Evolutionary conservation across 1,140 invertebrate genomes (phyloP).

Genomic region (Panagrolaimus sp.): DNA sequence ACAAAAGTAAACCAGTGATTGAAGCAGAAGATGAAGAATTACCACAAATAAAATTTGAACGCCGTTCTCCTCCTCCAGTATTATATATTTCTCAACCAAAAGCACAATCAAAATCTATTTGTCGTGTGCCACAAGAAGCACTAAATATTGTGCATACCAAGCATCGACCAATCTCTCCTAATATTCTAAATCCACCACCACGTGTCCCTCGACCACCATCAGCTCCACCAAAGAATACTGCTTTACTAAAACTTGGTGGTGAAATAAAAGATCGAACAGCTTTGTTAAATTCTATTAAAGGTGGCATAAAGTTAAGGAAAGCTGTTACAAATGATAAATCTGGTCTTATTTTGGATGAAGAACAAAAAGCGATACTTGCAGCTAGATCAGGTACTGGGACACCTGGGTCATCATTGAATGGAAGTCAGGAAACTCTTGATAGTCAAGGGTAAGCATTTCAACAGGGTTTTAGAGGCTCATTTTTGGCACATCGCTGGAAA

Average conservation of each 20-base stretch:
- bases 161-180: neutral
- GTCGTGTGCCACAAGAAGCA: slow-evolving; percentile 13
- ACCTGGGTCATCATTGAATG: neutral
- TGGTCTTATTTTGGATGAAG: slow-evolving; percentile 29
- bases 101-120: slow-evolving; percentile 16
- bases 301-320: slow-evolving; percentile 25
- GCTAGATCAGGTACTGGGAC: slow-evolving; percentile 6
- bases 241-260: slow-evolving; percentile 16
- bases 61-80: neutral
- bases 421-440: slow-evolving; percentile 13
- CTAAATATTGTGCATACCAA: slow-evolving; percentile 7
- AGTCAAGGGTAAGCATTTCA: slow-evolving; percentile 19
- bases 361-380: slow-evolving; percentile 13
- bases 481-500: too few species aligned
- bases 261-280: slow-evolving; percentile 18
- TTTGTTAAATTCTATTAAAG: slow-evolving; percentile 25
- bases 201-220: neutral
- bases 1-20: slow-evolving; percentile 36
- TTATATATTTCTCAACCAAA: neutral
- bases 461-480: too few species aligned
- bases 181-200: neutral
- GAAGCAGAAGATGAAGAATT: slow-evolving; percentile 30
- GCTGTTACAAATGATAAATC: slow-evolving; percentile 9
- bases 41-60: neutral
- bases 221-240: neutral